Base-by-base conservation (phyloP, 2,797 vertebrate species). In the Rhinophrynus dorsalis region DNA sequence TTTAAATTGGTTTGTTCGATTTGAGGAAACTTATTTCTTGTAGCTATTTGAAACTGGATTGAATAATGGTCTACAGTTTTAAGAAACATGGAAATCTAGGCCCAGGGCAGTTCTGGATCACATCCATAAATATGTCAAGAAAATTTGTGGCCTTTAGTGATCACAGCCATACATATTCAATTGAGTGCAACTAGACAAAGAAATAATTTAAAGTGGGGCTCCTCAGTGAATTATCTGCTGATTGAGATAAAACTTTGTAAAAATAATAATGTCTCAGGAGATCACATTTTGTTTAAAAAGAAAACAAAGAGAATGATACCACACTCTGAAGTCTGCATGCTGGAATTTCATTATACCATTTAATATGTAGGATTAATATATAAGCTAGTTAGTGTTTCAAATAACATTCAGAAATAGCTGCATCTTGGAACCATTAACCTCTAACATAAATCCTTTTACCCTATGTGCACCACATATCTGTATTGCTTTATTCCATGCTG, bases 181-280 rank as follows among this genome's bases (percentile, higher is more conserved):
- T 82, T 88, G 84, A 81, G 77, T 79, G 78, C 84, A 82, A 84
- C 80, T 78, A 72, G 75, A 84, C 78, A 78, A 82, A 85, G 77
- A 56, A 75, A 76, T 79, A 84, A 85, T 84, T 88, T 81, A 82
- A 78, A 80, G 77, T 0, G 35, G 76, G 75, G 68, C 67, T 84
- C 71, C 60, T 75, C 24, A 23, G 77, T 62, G 82, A 84, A 82
- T 81, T 80, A 68, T 83, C 78, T 82, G 57, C 74, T 79, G 83
- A 85, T 84, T 82, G 82, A 90, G 84, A 81, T 78, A 75, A 84
- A 85, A 54, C 74, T 80, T 70, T 18, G 44, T 8, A 54, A 77
- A 71, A 78, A 54, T 21, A 78, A 82, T 75, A 79, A 64, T 60
- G 67, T 85, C 81, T 58, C 79, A 24, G 21, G 72, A 80, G 85